Evolutionary conservation across 2,113 vertebrate genomes (phyloP).

Genomic region (Amphiprion ocellaris): DNA sequence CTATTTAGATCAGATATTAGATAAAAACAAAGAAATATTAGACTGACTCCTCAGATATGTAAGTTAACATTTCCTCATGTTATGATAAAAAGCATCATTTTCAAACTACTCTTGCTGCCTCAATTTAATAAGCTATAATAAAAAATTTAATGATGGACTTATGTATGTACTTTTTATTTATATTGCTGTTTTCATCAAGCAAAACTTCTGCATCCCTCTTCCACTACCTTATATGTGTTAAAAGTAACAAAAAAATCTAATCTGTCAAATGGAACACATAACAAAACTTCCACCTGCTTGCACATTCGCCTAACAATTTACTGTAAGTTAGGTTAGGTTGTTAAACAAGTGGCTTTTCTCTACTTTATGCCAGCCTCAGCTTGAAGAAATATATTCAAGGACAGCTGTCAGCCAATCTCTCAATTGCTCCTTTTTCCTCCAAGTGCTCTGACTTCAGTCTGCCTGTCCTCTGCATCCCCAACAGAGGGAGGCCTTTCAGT

Average conservation of each 20-base stretch:
- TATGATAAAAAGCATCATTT: too few relatives aligned
- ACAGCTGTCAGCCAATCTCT: conserved; percentile 70
- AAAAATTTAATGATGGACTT: too few relatives aligned
- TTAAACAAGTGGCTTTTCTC: conserved; percentile 38
- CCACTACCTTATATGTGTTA: too few relatives aligned
- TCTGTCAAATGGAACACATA: background rate
- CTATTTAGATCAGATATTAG: too few relatives aligned
- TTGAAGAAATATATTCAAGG: conserved; percentile 68
- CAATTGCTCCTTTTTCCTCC: conserved; percentile 53
- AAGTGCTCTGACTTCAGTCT: conserved; percentile 50
- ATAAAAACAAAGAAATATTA: too few relatives aligned
- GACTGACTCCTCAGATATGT: background rate
- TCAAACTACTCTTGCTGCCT: background rate
- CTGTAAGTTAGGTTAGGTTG: background rate
- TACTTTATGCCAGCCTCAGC: conserved; percentile 31
- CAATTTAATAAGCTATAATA: too few relatives aligned
- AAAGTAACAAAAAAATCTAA: background rate
- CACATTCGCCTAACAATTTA: background rate
- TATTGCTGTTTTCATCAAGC: too few relatives aligned
- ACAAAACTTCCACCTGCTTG: background rate
- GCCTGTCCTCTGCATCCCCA: conserved; percentile 74
- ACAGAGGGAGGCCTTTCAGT: conserved; percentile 79
- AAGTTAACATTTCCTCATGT: background rate
- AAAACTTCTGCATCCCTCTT: too few relatives aligned
- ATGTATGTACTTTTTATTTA: too few relatives aligned